Conservation (phyloP, 2,888 invertebrate species). For the Panorpa germanica region DNA sequence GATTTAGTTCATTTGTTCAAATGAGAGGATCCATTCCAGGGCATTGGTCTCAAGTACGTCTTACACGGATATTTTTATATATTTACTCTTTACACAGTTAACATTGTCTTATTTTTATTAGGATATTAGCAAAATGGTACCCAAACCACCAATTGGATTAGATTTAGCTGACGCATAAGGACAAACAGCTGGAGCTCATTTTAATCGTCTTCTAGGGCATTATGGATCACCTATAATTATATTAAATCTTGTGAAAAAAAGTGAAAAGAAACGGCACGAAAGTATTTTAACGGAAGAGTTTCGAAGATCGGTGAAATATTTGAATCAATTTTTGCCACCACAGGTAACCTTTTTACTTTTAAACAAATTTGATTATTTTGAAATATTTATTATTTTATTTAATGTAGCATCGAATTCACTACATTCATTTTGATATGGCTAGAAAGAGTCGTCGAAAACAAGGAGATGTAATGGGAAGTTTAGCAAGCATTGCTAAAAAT, state of each 20-base stretch:
- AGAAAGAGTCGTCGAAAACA: conserved; percentile 36
- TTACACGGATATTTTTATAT: too few relatives aligned
- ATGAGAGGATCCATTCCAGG: conserved; percentile 93
- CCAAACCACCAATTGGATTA: conserved; percentile 87
- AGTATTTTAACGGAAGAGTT: conserved; percentile 80
- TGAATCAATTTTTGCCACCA: conserved; percentile 88
- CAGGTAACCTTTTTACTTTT: conserved; percentile 21
- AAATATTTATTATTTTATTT: background rate
- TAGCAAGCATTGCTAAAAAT: conserved; percentile 77
- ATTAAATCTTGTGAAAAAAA: conserved; percentile 82
- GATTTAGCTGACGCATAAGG: conserved; percentile 77
- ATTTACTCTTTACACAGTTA: too few relatives aligned
- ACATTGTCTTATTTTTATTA: too few relatives aligned
- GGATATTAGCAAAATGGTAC: conserved; percentile 93
- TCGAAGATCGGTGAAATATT: conserved; percentile 63
- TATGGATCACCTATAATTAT: conserved; percentile 88
- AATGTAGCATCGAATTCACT: conserved; percentile 50
- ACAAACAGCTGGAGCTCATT: conserved; percentile 72
- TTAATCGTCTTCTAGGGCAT: conserved; percentile 36
- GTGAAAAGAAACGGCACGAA: conserved; percentile 90
- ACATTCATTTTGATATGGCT: conserved; percentile 94
- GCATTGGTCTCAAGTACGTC: conserved; percentile 98
- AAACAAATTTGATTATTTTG: background rate
- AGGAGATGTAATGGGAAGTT: conserved; percentile 61
- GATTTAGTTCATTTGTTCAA: conserved; percentile 86